Percentiles rank a stretch among this genome's conserved stretches.
These are phyloP conservation scores for Drosophila sturtevanti DNA, from an alignment of 1,140 invertebrate genomes.

Conservation along the genomic window DNA sequence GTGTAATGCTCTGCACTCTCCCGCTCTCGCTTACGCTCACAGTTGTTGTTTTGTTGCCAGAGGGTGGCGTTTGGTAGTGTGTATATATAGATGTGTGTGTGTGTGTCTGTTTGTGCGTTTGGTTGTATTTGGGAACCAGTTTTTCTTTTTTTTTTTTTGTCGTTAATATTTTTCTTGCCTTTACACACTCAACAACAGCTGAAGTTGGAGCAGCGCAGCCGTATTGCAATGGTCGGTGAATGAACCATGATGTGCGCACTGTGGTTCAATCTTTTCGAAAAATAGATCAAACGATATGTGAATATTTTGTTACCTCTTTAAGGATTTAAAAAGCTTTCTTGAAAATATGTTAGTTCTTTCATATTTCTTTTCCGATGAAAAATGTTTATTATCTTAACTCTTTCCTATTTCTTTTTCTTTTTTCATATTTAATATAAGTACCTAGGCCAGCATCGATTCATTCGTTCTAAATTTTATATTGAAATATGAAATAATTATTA, in stretches of 20 bases:
- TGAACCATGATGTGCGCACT: conserved; percentile 60
- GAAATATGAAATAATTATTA: no score
- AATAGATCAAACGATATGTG: not conserved
- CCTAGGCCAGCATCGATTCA: no score
- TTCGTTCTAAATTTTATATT: no score
- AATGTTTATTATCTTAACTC: no score
- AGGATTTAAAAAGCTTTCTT: no score
- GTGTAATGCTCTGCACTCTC: conserved; percentile 59
- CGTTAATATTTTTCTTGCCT: conserved; percentile 20
- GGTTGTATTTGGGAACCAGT: conserved; percentile 66
- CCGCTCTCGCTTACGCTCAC: conserved; percentile 63
- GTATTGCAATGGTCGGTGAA: conserved; percentile 80
- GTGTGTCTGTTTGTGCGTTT: conserved; percentile 35
- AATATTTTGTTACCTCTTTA: no score
- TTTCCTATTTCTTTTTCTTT: no score
- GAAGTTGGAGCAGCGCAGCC: conserved; percentile 59
- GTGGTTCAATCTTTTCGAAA: not conserved
- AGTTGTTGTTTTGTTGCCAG: conserved; percentile 64
- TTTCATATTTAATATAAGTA: no score
- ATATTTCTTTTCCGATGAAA: no score
- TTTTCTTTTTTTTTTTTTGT: conserved; percentile 27
- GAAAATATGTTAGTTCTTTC: no score
- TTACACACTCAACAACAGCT: conserved; percentile 59
- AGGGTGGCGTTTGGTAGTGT: conserved; percentile 58
- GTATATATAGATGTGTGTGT: conserved; percentile 36